phyloP scores from a whole-genome alignment of 2,113 vertebrate species.

The Ptilonorhynchus violaceus region DNA sequence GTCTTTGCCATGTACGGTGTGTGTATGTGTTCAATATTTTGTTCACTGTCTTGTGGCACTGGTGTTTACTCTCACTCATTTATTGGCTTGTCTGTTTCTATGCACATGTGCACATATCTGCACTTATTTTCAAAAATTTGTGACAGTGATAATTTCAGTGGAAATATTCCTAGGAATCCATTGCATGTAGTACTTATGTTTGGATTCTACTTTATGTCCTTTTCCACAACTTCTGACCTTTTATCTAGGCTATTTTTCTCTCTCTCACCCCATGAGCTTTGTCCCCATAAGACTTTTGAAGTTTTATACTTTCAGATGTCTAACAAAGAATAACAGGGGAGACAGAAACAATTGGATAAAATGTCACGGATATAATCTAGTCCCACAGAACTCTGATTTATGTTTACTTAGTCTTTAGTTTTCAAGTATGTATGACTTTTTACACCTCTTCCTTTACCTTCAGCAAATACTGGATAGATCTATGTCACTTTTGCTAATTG shows the following conservation, averaged over 20 bases:
- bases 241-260: slow-evolving; percentile 11
- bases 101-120: background rate
- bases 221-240: slow-evolving; percentile 30
- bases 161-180: background rate
- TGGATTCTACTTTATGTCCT: slow-evolving; percentile 20
- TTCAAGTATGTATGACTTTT: background rate
- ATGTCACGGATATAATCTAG: slow-evolving; percentile 14
- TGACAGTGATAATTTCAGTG: background rate
- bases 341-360: slow-evolving; percentile 40
- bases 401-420: slow-evolving; percentile 9
- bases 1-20: background rate
- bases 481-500: background rate
- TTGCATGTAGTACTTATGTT: background rate
- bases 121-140: background rate
- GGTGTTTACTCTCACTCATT: background rate
- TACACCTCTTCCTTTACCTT: background rate
- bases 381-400: background rate
- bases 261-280: background rate
- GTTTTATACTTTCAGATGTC: slow-evolving; percentile 32
- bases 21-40: background rate
- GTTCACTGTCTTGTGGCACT: background rate
- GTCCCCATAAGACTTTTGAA: slow-evolving; percentile 25
- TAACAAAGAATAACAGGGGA: slow-evolving; percentile 26
- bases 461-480: background rate
- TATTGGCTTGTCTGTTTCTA: background rate